Conservation (phyloP, 2,797 vertebrate genomes). For the Gadopsis bispinosus region DNA sequence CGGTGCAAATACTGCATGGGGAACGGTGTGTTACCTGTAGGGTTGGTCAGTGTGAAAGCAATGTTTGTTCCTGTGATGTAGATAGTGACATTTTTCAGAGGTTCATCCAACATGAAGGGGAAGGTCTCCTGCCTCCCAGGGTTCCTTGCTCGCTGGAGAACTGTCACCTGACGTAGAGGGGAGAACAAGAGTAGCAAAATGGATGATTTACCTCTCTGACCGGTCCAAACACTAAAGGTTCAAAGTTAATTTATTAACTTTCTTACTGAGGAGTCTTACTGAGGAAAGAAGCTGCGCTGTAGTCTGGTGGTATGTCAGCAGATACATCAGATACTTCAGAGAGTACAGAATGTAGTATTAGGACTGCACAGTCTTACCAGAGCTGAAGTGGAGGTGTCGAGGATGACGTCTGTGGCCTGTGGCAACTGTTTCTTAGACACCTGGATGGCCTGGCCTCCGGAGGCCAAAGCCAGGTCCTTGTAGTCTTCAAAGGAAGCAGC, state of each 20-base stretch:
- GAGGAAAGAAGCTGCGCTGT: too few relatives aligned
- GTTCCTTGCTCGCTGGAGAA: slow-evolving; percentile 74
- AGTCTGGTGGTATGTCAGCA: too few relatives aligned
- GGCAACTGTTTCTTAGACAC: slow-evolving; percentile 76
- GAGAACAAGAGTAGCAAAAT: background rate
- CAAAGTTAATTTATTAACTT: too few relatives aligned
- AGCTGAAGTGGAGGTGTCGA: slow-evolving; percentile 83
- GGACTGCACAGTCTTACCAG: slow-evolving; percentile 68
- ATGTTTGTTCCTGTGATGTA: slow-evolving; percentile 79
- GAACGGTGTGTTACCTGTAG: slow-evolving; percentile 67
- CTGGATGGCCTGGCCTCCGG: slow-evolving; percentile 82
- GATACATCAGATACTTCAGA: background rate
- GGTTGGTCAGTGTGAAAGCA: slow-evolving; percentile 76
- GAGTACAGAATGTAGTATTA: background rate
- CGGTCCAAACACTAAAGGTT: background rate
- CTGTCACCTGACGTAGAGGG: slow-evolving; percentile 75
- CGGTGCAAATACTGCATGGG: background rate
- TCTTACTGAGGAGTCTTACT: too few relatives aligned
- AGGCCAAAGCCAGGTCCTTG: slow-evolving; percentile 78
- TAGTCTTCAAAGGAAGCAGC: slow-evolving; percentile 68
- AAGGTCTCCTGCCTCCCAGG: slow-evolving; percentile 72
- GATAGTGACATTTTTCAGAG: slow-evolving; percentile 79
- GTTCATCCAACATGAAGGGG: slow-evolving; percentile 75
- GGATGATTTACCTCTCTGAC: background rate
- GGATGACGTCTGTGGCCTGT: slow-evolving; percentile 81